Base-by-base conservation (phyloP, 2,113 vertebrate genomes). In the Tetraodon nigroviridis region DNA sequence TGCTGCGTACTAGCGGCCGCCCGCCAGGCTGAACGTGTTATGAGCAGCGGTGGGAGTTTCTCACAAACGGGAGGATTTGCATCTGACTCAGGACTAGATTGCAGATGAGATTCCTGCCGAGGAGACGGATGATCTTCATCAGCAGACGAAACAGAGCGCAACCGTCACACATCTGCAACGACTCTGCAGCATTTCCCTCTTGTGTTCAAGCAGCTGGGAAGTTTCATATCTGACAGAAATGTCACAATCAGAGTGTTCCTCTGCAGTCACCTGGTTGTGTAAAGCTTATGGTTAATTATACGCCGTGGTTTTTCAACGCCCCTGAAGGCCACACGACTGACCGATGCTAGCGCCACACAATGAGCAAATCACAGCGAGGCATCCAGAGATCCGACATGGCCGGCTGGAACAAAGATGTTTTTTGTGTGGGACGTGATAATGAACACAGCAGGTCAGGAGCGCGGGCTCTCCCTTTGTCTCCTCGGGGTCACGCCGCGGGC, bases 101-200 rank as follows among this genome's bases (percentile, higher is more conserved):
- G n/a, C n/a, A n/a, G n/a, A n/a, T n/a, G 49, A 68, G 52, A 37
- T 63, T 45, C 49, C 40, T 12, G 20, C 21, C 2, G 51, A 10
- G 5, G 29, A 73, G 73, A 85, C 68, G 56, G 59, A 81, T 80
- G 71, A 40, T 18, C 61, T 62, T 71, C 50, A 74, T 64, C 24
- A 58, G 21, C 49, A 51, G 22, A 66, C 69, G 69, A 72, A 51
- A 57, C 57, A 78, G 42, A 66, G 27, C 16, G 15, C 21, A 46
- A 19, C 6, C 12, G 58, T 51, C 58, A 15, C 17, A 32, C 4
- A 6, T 67, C 51, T 45, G 16, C 21, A 61, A 19, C 60, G 32
- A 32, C 67, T 53, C 65, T 16, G 12, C 53, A 17, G 21, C 18
- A 15, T 52, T 52, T 37, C 16, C 11, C 54, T 62, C 14, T 21